Evolutionary conservation across 2,113 vertebrate genomes (phyloP).

Genomic region (Suricata suricatta): DNA sequence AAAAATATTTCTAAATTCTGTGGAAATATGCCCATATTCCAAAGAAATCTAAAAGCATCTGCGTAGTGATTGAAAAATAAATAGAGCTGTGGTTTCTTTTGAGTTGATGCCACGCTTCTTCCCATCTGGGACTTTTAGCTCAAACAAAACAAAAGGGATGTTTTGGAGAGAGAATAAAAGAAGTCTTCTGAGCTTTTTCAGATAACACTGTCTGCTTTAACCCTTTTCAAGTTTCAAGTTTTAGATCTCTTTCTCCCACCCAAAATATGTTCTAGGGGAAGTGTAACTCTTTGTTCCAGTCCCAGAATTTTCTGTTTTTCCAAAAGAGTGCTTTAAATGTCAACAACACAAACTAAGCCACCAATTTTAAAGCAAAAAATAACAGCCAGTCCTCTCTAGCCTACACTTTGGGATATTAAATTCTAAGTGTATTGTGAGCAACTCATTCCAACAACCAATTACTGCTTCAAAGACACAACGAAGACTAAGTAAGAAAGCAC

Average conservation of each 20-base stretch:
- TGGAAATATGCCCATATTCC: constrained; percentile 6
- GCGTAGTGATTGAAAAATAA: constrained; percentile 63
- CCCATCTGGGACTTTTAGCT: constrained; percentile 54
- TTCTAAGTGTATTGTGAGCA: constrained; percentile 62
- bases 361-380: constrained; percentile 53
- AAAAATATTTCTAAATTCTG: constrained; percentile 40
- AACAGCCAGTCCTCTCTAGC: constrained; percentile 56
- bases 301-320: constrained; percentile 30
- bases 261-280: background rate
- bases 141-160: constrained; percentile 58
- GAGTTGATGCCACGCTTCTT: constrained; percentile 29
- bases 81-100: constrained; percentile 57
- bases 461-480: constrained; percentile 32
- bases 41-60: constrained; percentile 62
- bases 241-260: background rate
- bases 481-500: constrained; percentile 62
- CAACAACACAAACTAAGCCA: constrained; percentile 41
- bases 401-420: constrained; percentile 50
- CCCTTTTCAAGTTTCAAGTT: background rate
- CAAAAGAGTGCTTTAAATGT: constrained; percentile 27
- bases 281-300: constrained; percentile 8
- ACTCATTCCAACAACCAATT: constrained; percentile 74
- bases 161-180: constrained; percentile 54
- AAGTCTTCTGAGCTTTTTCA: constrained; percentile 32
- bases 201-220: constrained; percentile 42